Evolutionary conservation across 2,888 invertebrate species (phyloP), one percentile per base, ranked within the genome.

Genomic region (Pyrgus malvae): DNA sequence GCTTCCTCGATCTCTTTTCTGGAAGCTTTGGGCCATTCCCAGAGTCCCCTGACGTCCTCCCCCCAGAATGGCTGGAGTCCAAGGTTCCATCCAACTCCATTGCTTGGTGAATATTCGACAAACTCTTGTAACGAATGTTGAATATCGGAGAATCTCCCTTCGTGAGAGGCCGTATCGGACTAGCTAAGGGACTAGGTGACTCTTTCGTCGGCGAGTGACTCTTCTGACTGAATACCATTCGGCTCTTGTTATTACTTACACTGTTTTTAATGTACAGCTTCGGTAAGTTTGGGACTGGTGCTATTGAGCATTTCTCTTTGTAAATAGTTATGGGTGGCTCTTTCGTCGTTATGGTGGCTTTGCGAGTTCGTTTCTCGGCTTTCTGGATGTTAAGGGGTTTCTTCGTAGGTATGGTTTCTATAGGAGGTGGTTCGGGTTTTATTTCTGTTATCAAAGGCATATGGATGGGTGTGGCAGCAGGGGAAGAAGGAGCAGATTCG

Each of bases 391-490:
- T 84, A 1, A 88, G 63, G 14, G 94, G 91, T 78, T 95, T 96
- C 79, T 96, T 96, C 31, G 95, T 94, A 0, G 97, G 97, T 68
- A 97, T 97, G 0, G 97, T 97, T 87, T 97, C 97, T 69, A 97
- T 96, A 8, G 97, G 97, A 29, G 97, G 97, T 48, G 97, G 97
- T 86, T 96, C 96, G 48, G 97, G 97, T 83, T 95, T 94, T 45
- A 92, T 91, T 81, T 92, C 92, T 9, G 86, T 82, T 62, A 91
- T 88, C 27, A 91, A 60, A 48, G 91, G 91, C 86, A 91, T 90
- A 63, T 90, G 91, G 9, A 91, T 92, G 58, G 90, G 92, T 57
- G 82, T 92, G 1, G 82, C 91, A 11, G 77, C 93, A 58, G 83
- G 91, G 33, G 87, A 92, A 64, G 88, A 86, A 69, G 87, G 93